Percentiles rank a stretch among this genome's conserved stretches.
Conservation (phyloP, 1,140 invertebrate species). For the Drosophila lacertosa region DNA sequence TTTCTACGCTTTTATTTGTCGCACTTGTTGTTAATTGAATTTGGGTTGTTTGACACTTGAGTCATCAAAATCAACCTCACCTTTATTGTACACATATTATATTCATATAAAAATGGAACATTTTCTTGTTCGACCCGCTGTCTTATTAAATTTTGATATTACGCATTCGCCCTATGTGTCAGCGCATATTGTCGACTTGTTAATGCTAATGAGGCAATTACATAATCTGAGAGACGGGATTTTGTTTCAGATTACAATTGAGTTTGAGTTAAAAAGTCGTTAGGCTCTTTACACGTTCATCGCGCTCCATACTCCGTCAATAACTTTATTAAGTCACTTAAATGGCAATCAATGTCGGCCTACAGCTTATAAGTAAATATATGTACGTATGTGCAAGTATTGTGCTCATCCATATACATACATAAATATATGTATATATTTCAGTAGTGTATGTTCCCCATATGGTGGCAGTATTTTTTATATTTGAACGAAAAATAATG, state of each 20-base stretch:
- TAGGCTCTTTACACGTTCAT: constrained; percentile 57
- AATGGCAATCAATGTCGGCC: constrained; percentile 69
- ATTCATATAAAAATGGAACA: constrained; percentile 8
- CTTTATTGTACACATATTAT: no score
- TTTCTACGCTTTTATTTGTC: constrained; percentile 41
- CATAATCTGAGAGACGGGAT: constrained; percentile 39
- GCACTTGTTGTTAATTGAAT: constrained; percentile 51
- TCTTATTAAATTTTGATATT: constrained; percentile 11
- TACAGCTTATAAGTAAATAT: constrained; percentile 1
- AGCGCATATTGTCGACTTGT: constrained; percentile 7
- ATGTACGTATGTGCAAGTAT: background rate
- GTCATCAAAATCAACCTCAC: background rate
- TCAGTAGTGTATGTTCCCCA: background rate
- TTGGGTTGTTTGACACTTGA: constrained; percentile 37
- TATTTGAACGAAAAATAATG: constrained; percentile 49
- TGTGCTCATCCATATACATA: background rate
- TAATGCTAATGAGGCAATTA: constrained; percentile 65
- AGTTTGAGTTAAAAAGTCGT: constrained; percentile 72
- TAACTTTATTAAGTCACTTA: constrained; percentile 62
- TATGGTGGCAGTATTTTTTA: constrained; percentile 18
- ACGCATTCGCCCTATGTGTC: constrained; percentile 19
- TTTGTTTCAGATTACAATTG: constrained; percentile 69
- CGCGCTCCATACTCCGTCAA: constrained; percentile 48
- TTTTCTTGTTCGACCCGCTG: background rate
- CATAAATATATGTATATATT: constrained; percentile 10